Evolutionary conservation across 2,797 vertebrate genomes (phyloP).

Genomic region (Eptatretus atami): DNA sequence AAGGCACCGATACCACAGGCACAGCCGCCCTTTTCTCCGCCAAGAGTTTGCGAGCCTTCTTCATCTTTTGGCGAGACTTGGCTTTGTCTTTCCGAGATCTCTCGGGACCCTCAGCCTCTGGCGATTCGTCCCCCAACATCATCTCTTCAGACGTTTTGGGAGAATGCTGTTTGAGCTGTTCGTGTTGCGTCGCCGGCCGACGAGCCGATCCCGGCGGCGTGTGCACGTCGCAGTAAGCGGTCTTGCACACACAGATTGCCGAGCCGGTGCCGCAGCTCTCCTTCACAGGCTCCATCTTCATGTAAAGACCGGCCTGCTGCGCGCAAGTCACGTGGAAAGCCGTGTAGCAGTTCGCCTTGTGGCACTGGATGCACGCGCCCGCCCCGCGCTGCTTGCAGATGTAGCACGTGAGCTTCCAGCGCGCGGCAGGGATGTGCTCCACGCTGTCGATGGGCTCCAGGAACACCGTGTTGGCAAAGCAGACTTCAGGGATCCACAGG

Average conservation of each 20-base stretch:
- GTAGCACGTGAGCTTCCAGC: conserved; percentile 98
- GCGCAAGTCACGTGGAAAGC: conserved; percentile 96
- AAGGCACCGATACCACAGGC: conserved; percentile 79
- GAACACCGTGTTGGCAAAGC: conserved; percentile 96
- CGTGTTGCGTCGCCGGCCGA: conserved; percentile 27
- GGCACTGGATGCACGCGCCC: conserved; percentile 90
- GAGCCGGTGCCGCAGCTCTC: conserved; percentile 76
- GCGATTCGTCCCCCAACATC: conserved; percentile 27
- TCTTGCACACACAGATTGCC: conserved; percentile 69
- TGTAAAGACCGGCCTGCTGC: conserved; percentile 88
- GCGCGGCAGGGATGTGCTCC: conserved; percentile 76
- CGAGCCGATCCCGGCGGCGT: conserved; percentile 63
- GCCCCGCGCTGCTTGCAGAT: conserved; percentile 96
- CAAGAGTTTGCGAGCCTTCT: conserved; percentile 76
- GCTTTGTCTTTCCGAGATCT: conserved; percentile 86
- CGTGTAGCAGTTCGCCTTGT: conserved; percentile 98
- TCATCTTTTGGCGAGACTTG: conserved; percentile 93
- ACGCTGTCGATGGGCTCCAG: conserved; percentile 96
- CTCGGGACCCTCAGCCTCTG: conserved; percentile 37
- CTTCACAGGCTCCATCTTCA: conserved; percentile 97
- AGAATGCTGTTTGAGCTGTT: conserved; percentile 57
- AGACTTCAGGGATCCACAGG: conserved; percentile 96
- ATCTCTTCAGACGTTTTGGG: conserved; percentile 60
- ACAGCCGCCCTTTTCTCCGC: conserved; percentile 84
- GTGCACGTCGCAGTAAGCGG: conserved; percentile 91